Evolutionary conservation across 2,113 vertebrate species (phyloP).

Genomic region (Poecilia latipinna): DNA sequence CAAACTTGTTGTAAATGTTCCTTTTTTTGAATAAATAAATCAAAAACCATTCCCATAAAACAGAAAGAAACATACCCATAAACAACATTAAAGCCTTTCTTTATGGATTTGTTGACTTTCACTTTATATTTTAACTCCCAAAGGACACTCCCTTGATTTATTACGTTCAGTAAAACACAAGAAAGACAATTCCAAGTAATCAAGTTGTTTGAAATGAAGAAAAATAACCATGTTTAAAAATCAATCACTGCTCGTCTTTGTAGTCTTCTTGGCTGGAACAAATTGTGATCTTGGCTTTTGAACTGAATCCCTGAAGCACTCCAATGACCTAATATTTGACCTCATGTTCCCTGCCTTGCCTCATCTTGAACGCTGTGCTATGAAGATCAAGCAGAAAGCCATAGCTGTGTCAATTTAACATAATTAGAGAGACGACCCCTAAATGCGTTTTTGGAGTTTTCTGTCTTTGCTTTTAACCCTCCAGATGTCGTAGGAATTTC

Average conservation of each 20-base stretch:
- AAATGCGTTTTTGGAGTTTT: constrained; percentile 7
- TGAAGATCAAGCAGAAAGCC: neutral
- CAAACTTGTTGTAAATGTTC: neutral
- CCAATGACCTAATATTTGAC: constrained; percentile 3
- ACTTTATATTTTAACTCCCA: neutral
- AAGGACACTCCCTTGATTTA: neutral
- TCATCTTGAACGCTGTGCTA: constrained; percentile 10
- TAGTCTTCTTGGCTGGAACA: constrained; percentile 3
- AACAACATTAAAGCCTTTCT: neutral
- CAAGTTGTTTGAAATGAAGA: neutral
- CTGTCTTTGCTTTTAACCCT: constrained; percentile 26
- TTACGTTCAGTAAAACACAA: neutral
- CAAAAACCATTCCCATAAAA: neutral
- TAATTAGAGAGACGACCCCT: constrained; percentile 15
- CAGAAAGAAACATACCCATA: neutral
- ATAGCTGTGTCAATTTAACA: constrained; percentile 24
- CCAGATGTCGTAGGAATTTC: constrained; percentile 67
- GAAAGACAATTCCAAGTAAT: neutral
- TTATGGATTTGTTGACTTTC: neutral
- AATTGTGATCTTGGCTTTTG: constrained; percentile 10
- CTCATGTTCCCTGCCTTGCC: constrained; percentile 6
- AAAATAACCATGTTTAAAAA: neutral
- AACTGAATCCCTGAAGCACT: neutral
- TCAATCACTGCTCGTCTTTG: neutral
- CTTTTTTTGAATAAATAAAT: neutral